Evolutionary conservation across 1,140 invertebrate genomes (phyloP), one percentile per base, ranked within the genome.

Genomic region (Neodiprion virginianus): DNA sequence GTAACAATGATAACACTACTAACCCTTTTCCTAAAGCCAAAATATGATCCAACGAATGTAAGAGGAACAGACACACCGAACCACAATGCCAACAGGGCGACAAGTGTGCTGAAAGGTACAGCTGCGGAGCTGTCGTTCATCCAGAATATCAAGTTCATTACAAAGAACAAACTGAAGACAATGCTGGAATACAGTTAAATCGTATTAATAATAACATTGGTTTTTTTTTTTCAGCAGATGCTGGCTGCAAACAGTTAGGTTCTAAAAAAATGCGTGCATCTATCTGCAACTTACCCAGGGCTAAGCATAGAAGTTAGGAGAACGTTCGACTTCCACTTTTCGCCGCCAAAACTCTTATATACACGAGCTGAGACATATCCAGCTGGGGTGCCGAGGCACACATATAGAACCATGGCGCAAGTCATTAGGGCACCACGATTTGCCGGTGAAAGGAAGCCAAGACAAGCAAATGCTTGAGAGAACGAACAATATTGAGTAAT

Each of bases 391-490:
- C 98, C 98, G 14, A 99, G 91, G 74, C 97, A 94, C 1, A 99
- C 98, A 88, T 96, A 99, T 61, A 98, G 91, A 1, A 98, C 95
- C 91, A 99, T 93, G 17, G 97, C 95, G 88, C 97, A 99, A 7
- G 98, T 99, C 98, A 99, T 99, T 61, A 99, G 86, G 9, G 98
- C 96, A 14, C 98, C 98, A 85, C 98, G 93, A 89, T 99, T 99
- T 21, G 98, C 98, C 0, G 98, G 98, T 47, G 97, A 99, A 21
- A 99, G 89, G 88, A 99, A 99, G 69, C 98, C 98, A 72, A 99
- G 90, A 86, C 98, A 99, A 17, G 98, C 98, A 89, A 99, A 99
- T 47, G 96, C 97, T 92, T 83, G 76, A 89, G 48, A 50, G 78
- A 73, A 28, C 11, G 72, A 67, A 14, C n/a, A 71, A 69, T 49